Percentiles rank a stretch among this genome's conserved stretches.
Evolutionary conservation across 2,888 invertebrate species (phyloP).

Genomic region (Chrysolina americana): DNA sequence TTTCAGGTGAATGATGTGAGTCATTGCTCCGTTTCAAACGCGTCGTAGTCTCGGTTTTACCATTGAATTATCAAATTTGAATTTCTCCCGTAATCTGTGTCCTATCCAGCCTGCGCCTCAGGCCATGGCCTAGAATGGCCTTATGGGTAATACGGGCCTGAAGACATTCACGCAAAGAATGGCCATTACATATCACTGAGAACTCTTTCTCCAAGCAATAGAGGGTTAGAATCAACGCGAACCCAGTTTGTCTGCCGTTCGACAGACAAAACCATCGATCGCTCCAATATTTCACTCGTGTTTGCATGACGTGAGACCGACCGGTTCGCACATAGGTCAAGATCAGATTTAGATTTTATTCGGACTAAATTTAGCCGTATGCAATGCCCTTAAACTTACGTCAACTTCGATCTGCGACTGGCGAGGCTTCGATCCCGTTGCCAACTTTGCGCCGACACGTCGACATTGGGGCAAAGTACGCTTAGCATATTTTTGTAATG

Average conservation of each 20-base stretch:
- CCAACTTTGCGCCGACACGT: slow-evolving; percentile 10
- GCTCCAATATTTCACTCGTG: not conserved
- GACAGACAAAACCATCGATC: not conserved
- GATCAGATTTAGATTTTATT: slow-evolving; percentile 7
- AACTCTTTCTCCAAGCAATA: too few relatives aligned
- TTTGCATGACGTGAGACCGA: not conserved
- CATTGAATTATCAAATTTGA: too few relatives aligned
- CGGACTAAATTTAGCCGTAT: slow-evolving; percentile 21
- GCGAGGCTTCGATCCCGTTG: not conserved
- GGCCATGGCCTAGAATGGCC: too few relatives aligned
- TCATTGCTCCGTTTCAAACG: too few relatives aligned
- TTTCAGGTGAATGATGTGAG: too few relatives aligned
- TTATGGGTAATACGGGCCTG: too few relatives aligned
- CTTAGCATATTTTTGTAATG: not conserved
- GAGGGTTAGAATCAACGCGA: not conserved
- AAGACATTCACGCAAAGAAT: too few relatives aligned
- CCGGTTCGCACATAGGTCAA: slow-evolving; percentile 24
- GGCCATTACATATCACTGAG: too few relatives aligned
- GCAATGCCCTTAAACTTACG: slow-evolving; percentile 10
- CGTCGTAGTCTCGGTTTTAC: too few relatives aligned
- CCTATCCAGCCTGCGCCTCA: too few relatives aligned
- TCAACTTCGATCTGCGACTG: slow-evolving; percentile 11
- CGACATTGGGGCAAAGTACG: slow-evolving; percentile 15
- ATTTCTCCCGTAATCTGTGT: too few relatives aligned
- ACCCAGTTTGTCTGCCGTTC: not conserved